Evolutionary conservation across 2,888 invertebrate species (phyloP), one percentile per base, ranked within the genome.

Genomic region (Ophioninae sp.): DNA sequence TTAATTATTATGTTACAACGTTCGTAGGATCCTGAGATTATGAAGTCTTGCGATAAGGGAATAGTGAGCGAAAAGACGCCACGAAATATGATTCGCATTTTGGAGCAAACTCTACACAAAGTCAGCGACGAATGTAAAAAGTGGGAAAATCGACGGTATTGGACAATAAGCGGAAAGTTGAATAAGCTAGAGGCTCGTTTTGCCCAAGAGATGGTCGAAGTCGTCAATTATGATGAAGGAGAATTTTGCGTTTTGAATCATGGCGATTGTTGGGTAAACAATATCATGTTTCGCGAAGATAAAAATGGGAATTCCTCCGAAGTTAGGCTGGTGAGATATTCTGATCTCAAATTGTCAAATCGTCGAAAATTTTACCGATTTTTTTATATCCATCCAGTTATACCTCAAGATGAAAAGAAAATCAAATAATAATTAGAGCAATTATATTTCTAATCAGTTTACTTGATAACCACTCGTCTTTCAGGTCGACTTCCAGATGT

Each of bases 211-310:
- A 37, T 82, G 8, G 13, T 77, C 9, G 30, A 63, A 6, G 81
- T 67, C 0, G 72, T 68, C 59, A 61, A 84, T 1, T 86, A 87
- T 30, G 86, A 86, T 0, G 9, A 17, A 0, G 81, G 85, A 2
- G 90, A 90, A 69, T 89, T 90, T 78, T 88, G 88, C 59, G 89
- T 90, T 0, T 63, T 90, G 6, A 90, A 90, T 83, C 90, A 90
- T 22, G 90, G 89, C 0, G 90, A 90, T 65, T 88, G 88, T 81
- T 90, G 89, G 89, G 79, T 85, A 0, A 88, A 88, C 59, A 90
- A 90, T 79, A 81, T 89, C 3, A 86, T 90, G 87, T 88, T 90
- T 64, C 79, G 72, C 6, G 86, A 89, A 39, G 83, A 88, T 39
- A 80, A 85, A 0, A 30, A 72, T 6, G 89, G 87, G 0, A 64